Conservation (phyloP, 2,113 vertebrate species). For the Oxyruncus cristatus region DNA sequence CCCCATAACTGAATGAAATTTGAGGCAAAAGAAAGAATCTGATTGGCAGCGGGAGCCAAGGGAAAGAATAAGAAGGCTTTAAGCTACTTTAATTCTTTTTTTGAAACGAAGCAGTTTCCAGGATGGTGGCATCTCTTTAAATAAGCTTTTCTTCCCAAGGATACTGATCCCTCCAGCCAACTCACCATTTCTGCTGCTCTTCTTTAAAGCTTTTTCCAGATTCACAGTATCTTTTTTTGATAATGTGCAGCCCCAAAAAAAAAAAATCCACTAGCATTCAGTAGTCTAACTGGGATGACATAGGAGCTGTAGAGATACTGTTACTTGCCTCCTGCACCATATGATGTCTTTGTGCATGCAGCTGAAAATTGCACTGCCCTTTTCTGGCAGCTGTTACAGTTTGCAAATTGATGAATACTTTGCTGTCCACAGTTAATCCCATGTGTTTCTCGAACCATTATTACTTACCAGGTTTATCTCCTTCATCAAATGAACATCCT, state of each 20-base stretch:
- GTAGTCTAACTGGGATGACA: not conserved
- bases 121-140: not conserved
- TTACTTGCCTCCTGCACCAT: not conserved
- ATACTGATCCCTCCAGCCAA: not conserved
- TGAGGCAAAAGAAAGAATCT: not conserved
- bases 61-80: not conserved
- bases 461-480: not conserved
- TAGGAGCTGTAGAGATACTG: not conserved
- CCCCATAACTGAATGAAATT: not conserved
- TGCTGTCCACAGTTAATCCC: not conserved
- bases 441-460: not conserved
- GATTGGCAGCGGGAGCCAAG: not conserved
- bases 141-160: not conserved
- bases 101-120: not conserved
- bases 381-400: conserved; percentile 26
- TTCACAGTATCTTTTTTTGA: not conserved
- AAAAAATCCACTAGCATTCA: too few relatives aligned
- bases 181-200: not conserved
- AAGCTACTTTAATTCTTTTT: not conserved
- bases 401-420: conserved; percentile 39
- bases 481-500: conserved; percentile 8
- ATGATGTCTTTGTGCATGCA: not conserved
- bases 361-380: not conserved
- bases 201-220: not conserved
- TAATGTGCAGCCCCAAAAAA: not conserved